phyloP scores from a whole-genome alignment of 2,113 vertebrate species.

The Megaleporinus macrocephalus region DNA sequence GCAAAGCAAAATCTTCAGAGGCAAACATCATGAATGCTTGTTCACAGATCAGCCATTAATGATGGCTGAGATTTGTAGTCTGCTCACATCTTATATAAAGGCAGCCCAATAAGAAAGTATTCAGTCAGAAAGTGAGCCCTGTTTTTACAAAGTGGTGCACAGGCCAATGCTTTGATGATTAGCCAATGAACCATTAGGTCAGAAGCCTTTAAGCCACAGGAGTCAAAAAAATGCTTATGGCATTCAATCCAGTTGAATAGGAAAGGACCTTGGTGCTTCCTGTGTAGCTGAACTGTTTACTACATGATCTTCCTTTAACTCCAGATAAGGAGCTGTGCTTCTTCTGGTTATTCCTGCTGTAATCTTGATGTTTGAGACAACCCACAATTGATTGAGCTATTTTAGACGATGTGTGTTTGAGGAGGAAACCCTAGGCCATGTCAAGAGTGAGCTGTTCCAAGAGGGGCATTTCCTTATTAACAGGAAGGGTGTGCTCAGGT shows the following conservation, averaged over 20 bases:
- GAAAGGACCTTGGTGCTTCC: slow-evolving; percentile 1
- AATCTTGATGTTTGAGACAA: background rate
- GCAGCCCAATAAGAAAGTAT: no score
- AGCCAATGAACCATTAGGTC: background rate
- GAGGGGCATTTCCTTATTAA: slow-evolving; percentile 69
- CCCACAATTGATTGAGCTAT: slow-evolving; percentile 21
- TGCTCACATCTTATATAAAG: background rate
- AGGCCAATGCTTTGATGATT: background rate
- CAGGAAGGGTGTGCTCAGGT: slow-evolving; percentile 67
- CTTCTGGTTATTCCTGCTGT: slow-evolving; percentile 9
- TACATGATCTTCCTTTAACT: slow-evolving; percentile 33
- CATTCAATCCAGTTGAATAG: background rate
- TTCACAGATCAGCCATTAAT: no score
- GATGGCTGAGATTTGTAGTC: background rate
- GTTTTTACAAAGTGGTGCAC: background rate
- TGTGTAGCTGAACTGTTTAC: slow-evolving; percentile 17
- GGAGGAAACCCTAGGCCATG: slow-evolving; percentile 58
- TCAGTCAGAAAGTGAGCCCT: no score
- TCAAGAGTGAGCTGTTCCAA: slow-evolving; percentile 63
- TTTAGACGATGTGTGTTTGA: slow-evolving; percentile 52
- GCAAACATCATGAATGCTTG: no score
- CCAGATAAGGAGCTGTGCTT: slow-evolving; percentile 4
- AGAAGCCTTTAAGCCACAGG: background rate
- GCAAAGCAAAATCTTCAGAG: no score
- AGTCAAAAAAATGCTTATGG: background rate